phyloP scores from a whole-genome alignment of 2,113 vertebrate species.

The Cettia cetti region DNA sequence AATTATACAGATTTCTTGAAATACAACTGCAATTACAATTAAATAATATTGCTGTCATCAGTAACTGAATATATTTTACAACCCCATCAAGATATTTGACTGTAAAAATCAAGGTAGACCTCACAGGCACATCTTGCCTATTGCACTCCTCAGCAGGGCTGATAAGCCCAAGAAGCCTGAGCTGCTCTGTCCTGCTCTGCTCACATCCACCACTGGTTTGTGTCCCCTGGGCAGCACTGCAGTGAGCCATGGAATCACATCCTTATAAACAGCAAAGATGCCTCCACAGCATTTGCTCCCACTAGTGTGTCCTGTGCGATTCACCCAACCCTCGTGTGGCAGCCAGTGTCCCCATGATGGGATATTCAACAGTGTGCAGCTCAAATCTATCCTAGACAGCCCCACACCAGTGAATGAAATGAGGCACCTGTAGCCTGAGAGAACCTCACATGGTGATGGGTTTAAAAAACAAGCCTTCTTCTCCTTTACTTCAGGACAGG shows the following conservation, averaged over 20 bases:
- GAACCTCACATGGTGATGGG: neutral
- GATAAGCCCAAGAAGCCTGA: neutral
- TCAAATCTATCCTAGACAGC: neutral
- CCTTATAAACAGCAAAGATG: neutral
- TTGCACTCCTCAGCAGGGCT: neutral
- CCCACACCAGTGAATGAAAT: neutral
- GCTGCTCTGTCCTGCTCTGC: neutral
- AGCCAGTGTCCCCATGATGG: rapidly evolving
- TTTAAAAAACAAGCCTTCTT: neutral
- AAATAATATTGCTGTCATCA: neutral
- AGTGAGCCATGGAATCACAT: neutral
- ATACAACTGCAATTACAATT: neutral
- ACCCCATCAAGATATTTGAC: neutral
- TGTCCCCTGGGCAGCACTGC: neutral
- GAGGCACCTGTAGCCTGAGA: neutral
- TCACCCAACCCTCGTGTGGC: rapidly evolving
- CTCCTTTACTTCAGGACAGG: neutral
- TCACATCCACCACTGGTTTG: neutral
- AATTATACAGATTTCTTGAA: neutral
- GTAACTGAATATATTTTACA: neutral
- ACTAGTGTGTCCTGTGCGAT: neutral
- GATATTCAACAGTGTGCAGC: neutral
- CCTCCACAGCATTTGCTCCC: neutral
- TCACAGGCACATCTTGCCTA: neutral
- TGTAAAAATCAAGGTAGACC: neutral